A percentile compares a stretch with the other conserved stretches of the same genome.
Evolutionary conservation across 2,888 invertebrate species (phyloP).

Genomic region (Ischnura elegans): DNA sequence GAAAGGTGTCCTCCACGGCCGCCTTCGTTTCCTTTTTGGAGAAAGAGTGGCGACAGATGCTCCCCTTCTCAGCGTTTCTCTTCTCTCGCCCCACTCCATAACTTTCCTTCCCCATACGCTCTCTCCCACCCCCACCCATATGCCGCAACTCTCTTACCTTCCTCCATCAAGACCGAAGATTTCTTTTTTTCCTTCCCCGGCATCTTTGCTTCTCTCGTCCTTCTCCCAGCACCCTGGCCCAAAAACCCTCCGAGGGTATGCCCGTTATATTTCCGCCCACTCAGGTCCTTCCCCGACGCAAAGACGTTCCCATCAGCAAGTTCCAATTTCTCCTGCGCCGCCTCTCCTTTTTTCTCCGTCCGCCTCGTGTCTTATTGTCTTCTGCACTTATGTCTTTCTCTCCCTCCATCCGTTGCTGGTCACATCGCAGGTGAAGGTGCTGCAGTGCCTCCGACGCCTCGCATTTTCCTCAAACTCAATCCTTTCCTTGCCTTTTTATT

Average conservation of each 20-base stretch:
- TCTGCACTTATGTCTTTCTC: too few relatives aligned
- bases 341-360: neutral
- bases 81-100: neutral
- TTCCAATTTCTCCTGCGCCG: neutral
- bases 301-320: neutral
- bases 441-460: neutral
- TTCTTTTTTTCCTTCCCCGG: too few relatives aligned
- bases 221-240: too few relatives aligned
- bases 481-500: neutral
- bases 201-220: too few relatives aligned
- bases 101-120: neutral
- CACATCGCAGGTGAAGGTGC: neutral
- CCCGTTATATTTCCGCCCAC: neutral
- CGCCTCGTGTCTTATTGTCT: neutral
- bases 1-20: constrained; percentile 2
- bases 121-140: too few relatives aligned
- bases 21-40: neutral
- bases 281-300: neutral
- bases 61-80: neutral
- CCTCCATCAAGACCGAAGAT: neutral
- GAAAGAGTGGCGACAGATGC: constrained; percentile 1
- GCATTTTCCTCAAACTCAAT: neutral
- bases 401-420: neutral
- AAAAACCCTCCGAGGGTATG: neutral
- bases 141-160: neutral